Base-by-base conservation (phyloP, 2,888 invertebrate genomes). In the Tryphoninae sp. region DNA sequence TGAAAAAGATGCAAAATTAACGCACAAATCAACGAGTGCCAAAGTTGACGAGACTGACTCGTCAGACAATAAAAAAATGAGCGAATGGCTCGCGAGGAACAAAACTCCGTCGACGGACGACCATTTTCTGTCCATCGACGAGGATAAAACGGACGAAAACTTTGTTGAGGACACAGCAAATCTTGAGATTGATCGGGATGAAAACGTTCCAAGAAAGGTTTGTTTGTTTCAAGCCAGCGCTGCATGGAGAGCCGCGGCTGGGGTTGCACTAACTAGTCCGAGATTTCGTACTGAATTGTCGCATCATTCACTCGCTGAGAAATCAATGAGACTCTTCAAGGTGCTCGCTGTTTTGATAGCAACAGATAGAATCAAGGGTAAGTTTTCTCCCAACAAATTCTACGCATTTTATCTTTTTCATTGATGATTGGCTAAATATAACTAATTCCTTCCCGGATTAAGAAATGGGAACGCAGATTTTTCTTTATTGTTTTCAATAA, bases 241-340 rank as follows among this genome's bases (percentile, higher is more conserved):
- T 0, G 91, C 87, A 0, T 92, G 92, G 92, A 87, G 89, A 78
- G 89, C 91, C 2, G 89, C 89, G 0, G 91, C 91, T 8, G 90
- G 89, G 0, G 88, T 95, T 61, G 93, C 94, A 49, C 87, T 94
- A 67, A 94, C 93, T 89, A 94, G 94, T 82, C 94, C 94, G 0
- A 89, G 92, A 90, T 94, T 94, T 85, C 91, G 94, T 1, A 87
- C 89, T 84, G 91, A 92, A 86, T 88, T 94, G 74, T 92, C 92
- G 16, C 88, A 89, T 23, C 92, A 93, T 88, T 69, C 87, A 0
- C 91, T 93, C 7, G 86, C 87, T 2, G 82, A 80, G 0, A 87
- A 87, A 51, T 87, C 88, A 2, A 45, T 88, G 23, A 80, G 76
- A n/a, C 84, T 91, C 4, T 85, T 90, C n/a, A 89, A 88, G 82